Evolutionary conservation across 2,113 vertebrate genomes (phyloP).

Genomic region (Leucoraja erinaceus): DNA sequence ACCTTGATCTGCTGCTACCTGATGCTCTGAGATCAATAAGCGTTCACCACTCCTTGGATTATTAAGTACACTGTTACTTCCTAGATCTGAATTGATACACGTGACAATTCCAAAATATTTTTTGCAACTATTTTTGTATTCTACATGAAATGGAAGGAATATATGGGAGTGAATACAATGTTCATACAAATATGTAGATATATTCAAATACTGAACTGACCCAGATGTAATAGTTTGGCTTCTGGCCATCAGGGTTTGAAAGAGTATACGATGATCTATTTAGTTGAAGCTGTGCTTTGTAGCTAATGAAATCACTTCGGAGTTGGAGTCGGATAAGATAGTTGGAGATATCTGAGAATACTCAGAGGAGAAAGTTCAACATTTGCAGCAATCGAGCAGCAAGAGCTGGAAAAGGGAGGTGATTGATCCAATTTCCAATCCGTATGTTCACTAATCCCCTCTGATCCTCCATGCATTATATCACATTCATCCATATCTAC

Average conservation of each 20-base stretch:
- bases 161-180: conserved; percentile 21
- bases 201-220: neutral
- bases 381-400: neutral
- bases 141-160: neutral
- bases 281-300: neutral
- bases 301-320: neutral
- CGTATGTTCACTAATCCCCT: neutral
- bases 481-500: neutral
- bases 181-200: conserved; percentile 23
- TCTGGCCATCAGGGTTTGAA: neutral
- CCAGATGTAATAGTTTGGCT: neutral
- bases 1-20: neutral
- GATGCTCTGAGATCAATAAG: conserved; percentile 21
- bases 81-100: neutral
- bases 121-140: neutral
- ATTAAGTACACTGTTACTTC: conserved; percentile 24
- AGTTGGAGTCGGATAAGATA: neutral
- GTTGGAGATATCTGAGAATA: neutral
- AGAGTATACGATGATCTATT: neutral
- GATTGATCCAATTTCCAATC: neutral
- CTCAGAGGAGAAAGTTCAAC: neutral
- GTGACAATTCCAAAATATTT: conserved; percentile 5
- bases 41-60: neutral
- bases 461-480: neutral
- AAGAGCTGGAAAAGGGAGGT: neutral